Base-by-base conservation (phyloP, 2,888 invertebrate genomes). In the Brachycybe producta region DNA sequence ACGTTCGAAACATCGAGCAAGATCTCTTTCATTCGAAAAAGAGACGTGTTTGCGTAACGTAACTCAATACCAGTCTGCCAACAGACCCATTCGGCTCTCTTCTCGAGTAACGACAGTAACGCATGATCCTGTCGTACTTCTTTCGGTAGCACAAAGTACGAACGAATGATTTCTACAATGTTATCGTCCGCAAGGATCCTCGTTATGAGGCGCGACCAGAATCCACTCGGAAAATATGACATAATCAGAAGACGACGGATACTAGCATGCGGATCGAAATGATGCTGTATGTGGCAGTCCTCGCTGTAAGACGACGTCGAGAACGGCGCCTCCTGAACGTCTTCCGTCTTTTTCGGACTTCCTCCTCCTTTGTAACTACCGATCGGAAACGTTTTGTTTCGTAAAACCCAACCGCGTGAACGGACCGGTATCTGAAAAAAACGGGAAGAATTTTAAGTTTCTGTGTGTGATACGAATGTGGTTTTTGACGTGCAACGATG, bases 151-250 rank as follows among this genome's bases (percentile, higher is more conserved):
- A 73, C 71, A 61, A 88, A 82, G 57, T 84, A 79, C 0, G 76
- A 74, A 57, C 82, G 73, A 0, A 87, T 80, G 11, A 84, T 82
- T 55, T 82, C 82, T 0, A 82, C 78, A 17, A 90, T 80, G 28
- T 82, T 77, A 57, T 84, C 81, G 64, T 95, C 95, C 0, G 91
- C 91, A 51, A 95, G 70, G 54, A 94, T 78, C n/a, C 95, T 71
- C 0, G 92, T 87, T 55, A 90, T 84, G 21, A 98, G 75, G 1
- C 97, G 73, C 1, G 95, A 85, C 95, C 97, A 98, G 71, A 98
- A 97, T 1, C 97, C 97, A 56, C 88, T 84, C 1, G 98, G 98
- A 64, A 97, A 90, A 70, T 98, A 98, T 0, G 94, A 90, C 79
- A 97, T 82, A 8, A 97, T 75, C 13, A 98, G 72, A 48, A 95